These are phyloP conservation scores for Chanos chanos DNA, from an alignment of 2,797 vertebrate genomes.

Conservation along the genomic window DNA sequence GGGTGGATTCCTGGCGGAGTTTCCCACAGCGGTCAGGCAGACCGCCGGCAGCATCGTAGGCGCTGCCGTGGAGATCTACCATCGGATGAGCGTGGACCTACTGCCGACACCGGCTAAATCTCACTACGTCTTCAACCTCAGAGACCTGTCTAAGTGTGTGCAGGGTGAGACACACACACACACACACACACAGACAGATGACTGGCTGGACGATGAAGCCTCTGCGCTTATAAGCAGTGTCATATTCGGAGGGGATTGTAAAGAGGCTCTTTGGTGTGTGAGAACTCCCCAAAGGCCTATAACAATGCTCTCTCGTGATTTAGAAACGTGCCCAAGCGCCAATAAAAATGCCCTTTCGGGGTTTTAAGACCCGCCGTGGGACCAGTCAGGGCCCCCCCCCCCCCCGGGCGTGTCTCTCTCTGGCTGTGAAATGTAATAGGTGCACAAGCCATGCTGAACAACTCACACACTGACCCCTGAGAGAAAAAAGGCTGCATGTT, in stretches of 20 bases:
- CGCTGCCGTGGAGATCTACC: constrained; percentile 83
- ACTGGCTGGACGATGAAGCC: too few relatives aligned
- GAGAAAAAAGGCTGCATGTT: too few relatives aligned
- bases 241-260: too few relatives aligned
- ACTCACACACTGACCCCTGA: too few relatives aligned
- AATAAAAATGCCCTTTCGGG: background rate
- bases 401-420: too few relatives aligned
- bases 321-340: background rate
- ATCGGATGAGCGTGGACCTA: constrained; percentile 82
- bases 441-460: too few relatives aligned
- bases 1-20: constrained; percentile 77
- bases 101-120: constrained; percentile 87
- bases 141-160: constrained; percentile 85
- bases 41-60: constrained; percentile 74
- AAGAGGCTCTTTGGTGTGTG: background rate
- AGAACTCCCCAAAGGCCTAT: background rate
- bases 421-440: too few relatives aligned
- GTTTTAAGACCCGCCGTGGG: background rate
- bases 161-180: constrained; percentile 69
- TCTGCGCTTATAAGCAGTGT: too few relatives aligned
- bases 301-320: constrained; percentile 26
- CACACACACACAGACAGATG: background rate
- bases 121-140: constrained; percentile 85
- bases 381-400: background rate
- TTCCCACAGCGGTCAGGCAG: constrained; percentile 72